Evolutionary conservation across 1,140 invertebrate species (phyloP).

Genomic region (Papilio polyxenes): DNA sequence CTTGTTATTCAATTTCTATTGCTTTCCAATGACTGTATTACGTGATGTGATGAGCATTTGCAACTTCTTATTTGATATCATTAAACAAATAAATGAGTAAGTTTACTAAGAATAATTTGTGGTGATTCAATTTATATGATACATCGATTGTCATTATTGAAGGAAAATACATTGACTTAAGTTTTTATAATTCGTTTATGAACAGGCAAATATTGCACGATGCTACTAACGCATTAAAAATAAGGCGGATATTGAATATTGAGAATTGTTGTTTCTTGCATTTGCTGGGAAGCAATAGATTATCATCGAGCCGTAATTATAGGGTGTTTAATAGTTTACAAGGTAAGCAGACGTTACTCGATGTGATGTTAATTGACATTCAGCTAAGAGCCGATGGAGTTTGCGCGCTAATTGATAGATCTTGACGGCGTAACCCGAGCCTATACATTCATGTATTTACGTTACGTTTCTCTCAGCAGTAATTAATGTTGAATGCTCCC

Average conservation of each 20-base stretch:
- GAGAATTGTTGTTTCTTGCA: background rate
- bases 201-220: background rate
- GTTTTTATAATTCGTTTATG: constrained; percentile 1
- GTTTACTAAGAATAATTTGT: constrained; percentile 32
- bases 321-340: constrained; percentile 35
- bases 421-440: constrained; percentile 51
- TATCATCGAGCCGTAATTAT: constrained; percentile 13
- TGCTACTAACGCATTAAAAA: too few relatives aligned
- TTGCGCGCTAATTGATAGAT: constrained; percentile 71
- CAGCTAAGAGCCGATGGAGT: constrained; percentile 66
- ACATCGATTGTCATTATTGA: constrained; percentile 26
- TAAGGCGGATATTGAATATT: too few relatives aligned
- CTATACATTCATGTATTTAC: constrained; percentile 15
- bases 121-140: constrained; percentile 30
- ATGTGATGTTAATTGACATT: constrained; percentile 68
- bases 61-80: background rate
- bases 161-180: constrained; percentile 21
- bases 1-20: constrained; percentile 55
- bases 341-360: constrained; percentile 43
- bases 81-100: constrained; percentile 26
- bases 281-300: background rate
- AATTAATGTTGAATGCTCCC: background rate
- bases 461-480: background rate
- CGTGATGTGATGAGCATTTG: constrained; percentile 5
- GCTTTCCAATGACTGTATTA: constrained; percentile 33